These are phyloP conservation scores for Drymonia ruficornis DNA, from an alignment of 2,888 invertebrate genomes.

Conservation along the genomic window DNA sequence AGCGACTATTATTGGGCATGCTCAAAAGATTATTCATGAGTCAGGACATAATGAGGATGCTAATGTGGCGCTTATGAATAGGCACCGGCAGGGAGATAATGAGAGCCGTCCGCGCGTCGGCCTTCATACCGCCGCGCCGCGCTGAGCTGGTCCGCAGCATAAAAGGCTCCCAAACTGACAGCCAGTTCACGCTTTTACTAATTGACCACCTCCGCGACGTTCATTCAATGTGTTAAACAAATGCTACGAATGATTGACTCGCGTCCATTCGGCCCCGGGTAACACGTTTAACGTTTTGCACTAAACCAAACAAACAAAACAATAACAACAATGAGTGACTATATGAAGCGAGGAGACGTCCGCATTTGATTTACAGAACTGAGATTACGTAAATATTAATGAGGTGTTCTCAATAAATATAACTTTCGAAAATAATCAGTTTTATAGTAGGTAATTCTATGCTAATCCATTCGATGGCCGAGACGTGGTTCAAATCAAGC, in stretches of 20 bases:
- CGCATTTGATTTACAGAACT: constrained; percentile 12
- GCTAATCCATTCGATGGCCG: too few species aligned
- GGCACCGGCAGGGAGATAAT: constrained; percentile 63
- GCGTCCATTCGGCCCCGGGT: constrained; percentile 51
- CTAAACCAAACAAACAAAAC: constrained; percentile 47
- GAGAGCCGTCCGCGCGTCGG: constrained; percentile 58
- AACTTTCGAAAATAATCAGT: neutral
- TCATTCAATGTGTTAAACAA: constrained; percentile 66
- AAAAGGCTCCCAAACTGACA: constrained; percentile 76
- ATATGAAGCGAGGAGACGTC: constrained; percentile 36
- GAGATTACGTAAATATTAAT: constrained; percentile 11
- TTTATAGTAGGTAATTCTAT: too few species aligned
- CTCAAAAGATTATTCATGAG: constrained; percentile 73
- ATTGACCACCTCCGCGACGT: constrained; percentile 76
- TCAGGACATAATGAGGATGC: constrained; percentile 70
- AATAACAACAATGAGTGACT: constrained; percentile 43
- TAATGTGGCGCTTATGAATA: constrained; percentile 65
- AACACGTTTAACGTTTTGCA: constrained; percentile 58
- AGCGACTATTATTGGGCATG: constrained; percentile 45
- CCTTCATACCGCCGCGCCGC: constrained; percentile 73
- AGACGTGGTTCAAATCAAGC: too few species aligned
- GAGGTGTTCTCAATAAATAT: neutral
- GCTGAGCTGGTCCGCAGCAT: constrained; percentile 41
- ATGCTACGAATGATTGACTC: constrained; percentile 68
- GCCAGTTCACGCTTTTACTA: constrained; percentile 78